Conservation (phyloP, 2,113 vertebrate genomes). For the Gadus chalcogrammus region DNA sequence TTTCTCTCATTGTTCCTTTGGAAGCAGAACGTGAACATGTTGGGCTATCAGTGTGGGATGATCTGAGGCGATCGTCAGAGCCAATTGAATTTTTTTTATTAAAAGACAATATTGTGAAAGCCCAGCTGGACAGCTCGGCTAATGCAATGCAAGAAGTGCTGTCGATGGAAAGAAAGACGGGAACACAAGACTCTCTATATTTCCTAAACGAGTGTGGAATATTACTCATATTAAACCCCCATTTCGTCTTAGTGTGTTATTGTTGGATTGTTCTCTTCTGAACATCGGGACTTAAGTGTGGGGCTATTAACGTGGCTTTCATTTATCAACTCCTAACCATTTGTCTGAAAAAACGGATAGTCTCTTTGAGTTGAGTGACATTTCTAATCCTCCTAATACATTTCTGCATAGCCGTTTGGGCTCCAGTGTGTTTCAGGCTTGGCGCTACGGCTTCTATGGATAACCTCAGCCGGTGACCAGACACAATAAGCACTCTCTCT, state of each 20-base stretch:
- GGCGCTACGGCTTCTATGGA: constrained; percentile 11
- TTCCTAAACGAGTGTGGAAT: constrained; percentile 25
- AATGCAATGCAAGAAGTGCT: too few relatives aligned
- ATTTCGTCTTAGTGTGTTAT: constrained; percentile 44
- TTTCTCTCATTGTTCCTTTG: constrained; percentile 5
- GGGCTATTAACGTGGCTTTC: constrained; percentile 32
- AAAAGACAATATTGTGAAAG: constrained; percentile 16
- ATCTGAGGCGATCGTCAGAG: constrained; percentile 15
- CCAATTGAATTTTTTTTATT: constrained; percentile 35
- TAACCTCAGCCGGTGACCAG: not conserved
- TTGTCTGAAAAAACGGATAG: constrained; percentile 31
- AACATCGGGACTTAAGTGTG: constrained; percentile 39
- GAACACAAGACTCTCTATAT: not conserved
- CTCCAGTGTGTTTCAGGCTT: not conserved
- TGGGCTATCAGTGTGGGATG: constrained; percentile 8
- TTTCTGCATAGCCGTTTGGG: constrained; percentile 20
- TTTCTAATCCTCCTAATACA: constrained; percentile 19
- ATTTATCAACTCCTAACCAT: constrained; percentile 45
- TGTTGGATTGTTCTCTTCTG: constrained; percentile 35
- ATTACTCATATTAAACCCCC: constrained; percentile 27
- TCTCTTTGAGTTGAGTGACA: constrained; percentile 21
- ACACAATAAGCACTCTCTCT: too few relatives aligned
- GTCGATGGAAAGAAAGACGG: constrained; percentile 36
- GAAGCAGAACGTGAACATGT: constrained; percentile 11
- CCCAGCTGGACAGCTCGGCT: not conserved